These are phyloP conservation scores for Protosalanx chinensis DNA, from an alignment of 2,797 vertebrate species.

Conservation along the genomic window DNA sequence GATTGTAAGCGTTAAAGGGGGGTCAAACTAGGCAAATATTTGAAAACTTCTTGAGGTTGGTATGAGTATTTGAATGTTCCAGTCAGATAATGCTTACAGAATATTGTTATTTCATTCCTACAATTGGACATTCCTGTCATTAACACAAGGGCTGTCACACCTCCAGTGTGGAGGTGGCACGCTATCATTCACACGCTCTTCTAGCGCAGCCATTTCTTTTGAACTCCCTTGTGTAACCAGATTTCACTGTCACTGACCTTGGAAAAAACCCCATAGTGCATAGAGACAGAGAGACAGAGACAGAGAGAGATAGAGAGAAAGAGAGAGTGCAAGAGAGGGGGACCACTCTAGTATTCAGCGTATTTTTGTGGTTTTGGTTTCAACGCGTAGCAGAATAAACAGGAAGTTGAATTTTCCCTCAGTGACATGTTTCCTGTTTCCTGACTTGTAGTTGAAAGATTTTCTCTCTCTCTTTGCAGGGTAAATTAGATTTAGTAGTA, in stretches of 20 bases:
- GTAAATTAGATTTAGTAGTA: conserved; percentile 7
- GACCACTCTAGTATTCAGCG: background rate
- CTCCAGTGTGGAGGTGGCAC: background rate
- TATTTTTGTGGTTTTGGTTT: conserved; percentile 16
- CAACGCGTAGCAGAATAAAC: conserved; percentile 48
- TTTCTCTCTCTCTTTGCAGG: conserved; percentile 56
- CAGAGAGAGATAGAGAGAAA: conserved; percentile 33
- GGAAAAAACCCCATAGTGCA: conserved; percentile 19
- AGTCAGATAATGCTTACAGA: too few relatives aligned
- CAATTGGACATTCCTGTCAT: background rate
- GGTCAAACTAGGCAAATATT: background rate
- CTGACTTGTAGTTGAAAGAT: conserved; percentile 12
- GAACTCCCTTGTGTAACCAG: conserved; percentile 39
- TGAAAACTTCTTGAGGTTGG: background rate
- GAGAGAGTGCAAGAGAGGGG: conserved; percentile 34
- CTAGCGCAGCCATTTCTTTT: conserved; percentile 32
- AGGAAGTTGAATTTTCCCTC: conserved; percentile 75
- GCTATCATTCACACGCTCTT: background rate
- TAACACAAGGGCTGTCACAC: background rate
- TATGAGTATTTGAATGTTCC: background rate
- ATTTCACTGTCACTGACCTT: conserved; percentile 29
- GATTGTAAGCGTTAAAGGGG: background rate
- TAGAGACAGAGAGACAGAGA: conserved; percentile 42
- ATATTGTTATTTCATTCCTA: background rate
- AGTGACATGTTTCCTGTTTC: conserved; percentile 60